phyloP scores from a whole-genome alignment of 1,140 invertebrate genomes.

The Drosophila asahinai region DNA sequence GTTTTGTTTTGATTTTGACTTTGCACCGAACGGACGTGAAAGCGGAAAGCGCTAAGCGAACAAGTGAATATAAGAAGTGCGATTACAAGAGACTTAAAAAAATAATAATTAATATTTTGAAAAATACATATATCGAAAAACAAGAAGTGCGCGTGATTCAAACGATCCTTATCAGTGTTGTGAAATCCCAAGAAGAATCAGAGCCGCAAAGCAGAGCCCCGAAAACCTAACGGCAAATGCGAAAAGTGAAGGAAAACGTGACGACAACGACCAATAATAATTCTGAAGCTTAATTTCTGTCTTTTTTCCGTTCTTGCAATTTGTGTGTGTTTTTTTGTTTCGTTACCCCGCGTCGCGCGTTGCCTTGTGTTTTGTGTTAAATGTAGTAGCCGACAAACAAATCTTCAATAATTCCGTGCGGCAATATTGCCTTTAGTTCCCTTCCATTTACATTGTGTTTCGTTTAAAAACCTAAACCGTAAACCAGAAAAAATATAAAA shows the following conservation, averaged over 20 bases:
- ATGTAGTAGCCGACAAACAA: slow-evolving; percentile 55
- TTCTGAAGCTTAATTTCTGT: slow-evolving; percentile 37
- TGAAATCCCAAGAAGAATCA: slow-evolving; percentile 51
- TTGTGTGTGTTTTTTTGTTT: slow-evolving; percentile 37
- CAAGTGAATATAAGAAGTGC: slow-evolving; percentile 9
- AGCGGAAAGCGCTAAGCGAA: slow-evolving; percentile 12
- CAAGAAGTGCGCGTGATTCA: slow-evolving; percentile 56
- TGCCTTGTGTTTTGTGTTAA: slow-evolving; percentile 67
- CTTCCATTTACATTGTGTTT: slow-evolving; percentile 30
- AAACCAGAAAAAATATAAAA: slow-evolving; percentile 9
- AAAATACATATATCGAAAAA: slow-evolving; percentile 27
- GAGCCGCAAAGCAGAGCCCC: slow-evolving; percentile 24
- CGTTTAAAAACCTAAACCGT: slow-evolving; percentile 7
- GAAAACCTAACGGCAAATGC: slow-evolving; percentile 41
- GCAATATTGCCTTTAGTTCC: slow-evolving; percentile 26
- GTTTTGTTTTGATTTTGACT: no score
- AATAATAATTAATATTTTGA: background rate
- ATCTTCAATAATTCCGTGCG: slow-evolving; percentile 28
- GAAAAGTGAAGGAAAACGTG: slow-evolving; percentile 50
- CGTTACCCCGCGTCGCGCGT: background rate
- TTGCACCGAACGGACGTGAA: slow-evolving; percentile 39
- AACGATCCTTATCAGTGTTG: slow-evolving; percentile 39
- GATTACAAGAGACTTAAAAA: slow-evolving; percentile 12
- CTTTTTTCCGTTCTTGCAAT: background rate
- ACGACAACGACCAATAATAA: slow-evolving; percentile 34